phyloP scores from a whole-genome alignment of 2,113 vertebrate species.

The Ceyx margarethae region DNA sequence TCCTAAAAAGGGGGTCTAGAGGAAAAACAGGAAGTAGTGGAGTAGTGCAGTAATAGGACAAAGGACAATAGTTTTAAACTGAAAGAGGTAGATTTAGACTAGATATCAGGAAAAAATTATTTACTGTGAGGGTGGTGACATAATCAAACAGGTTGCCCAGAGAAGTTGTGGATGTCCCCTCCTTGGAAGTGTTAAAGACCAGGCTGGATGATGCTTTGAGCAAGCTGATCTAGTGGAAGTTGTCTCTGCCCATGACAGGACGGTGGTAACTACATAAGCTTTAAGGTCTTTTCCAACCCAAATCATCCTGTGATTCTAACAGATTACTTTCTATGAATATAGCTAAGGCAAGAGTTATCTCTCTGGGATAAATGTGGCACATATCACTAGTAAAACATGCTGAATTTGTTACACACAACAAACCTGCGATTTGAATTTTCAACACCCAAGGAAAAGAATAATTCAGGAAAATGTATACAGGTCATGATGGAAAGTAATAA shows the following conservation, averaged over 20 bases:
- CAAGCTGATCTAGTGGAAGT: background rate
- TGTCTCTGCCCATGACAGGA: background rate
- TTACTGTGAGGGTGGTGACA: background rate
- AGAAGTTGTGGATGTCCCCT: background rate
- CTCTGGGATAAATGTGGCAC: background rate
- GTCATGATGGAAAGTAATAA: background rate
- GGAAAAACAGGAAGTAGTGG: background rate
- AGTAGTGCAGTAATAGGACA: background rate
- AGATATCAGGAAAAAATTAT: background rate
- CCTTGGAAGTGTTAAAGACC: background rate
- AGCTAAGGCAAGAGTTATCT: background rate
- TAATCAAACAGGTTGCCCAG: background rate
- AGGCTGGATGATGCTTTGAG: background rate
- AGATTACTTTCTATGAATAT: background rate
- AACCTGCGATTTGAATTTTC: background rate
- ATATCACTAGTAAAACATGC: background rate
- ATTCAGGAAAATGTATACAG: background rate
- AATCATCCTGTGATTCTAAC: background rate
- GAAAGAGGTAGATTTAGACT: background rate
- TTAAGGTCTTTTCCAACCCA: background rate
- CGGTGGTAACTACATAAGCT: background rate
- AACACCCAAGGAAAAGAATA: background rate
- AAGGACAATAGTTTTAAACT: background rate
- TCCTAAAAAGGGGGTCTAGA: background rate
- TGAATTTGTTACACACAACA: background rate